These are phyloP conservation scores for Momotus momota DNA, from an alignment of 2,797 vertebrate species.

Conservation along the genomic window DNA sequence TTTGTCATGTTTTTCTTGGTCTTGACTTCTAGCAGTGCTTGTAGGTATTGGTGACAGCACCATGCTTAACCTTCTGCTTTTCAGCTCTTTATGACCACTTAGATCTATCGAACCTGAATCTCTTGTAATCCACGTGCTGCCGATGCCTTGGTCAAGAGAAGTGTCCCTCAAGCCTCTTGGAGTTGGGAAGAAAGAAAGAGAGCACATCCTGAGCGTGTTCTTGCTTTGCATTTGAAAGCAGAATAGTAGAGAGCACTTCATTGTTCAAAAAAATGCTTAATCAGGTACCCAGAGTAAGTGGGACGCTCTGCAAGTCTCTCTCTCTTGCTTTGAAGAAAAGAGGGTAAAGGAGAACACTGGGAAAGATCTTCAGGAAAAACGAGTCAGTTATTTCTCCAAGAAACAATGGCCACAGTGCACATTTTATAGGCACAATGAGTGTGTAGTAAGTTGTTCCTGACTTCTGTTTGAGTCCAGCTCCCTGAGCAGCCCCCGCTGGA, in stretches of 20 bases:
- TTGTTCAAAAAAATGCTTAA: slow-evolving; percentile 54
- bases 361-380: neutral
- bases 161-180: neutral
- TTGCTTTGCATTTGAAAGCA: slow-evolving; percentile 33
- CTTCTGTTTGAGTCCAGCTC: neutral
- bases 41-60: neutral
- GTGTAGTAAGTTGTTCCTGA: neutral
- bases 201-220: neutral
- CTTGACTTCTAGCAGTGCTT: neutral
- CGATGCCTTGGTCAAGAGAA: neutral
- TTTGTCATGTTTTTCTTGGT: neutral
- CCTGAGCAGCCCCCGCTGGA: rapidly evolving
- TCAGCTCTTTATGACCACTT: neutral
- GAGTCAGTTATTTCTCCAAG: neutral
- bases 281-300: slow-evolving; percentile 50
- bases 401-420: neutral
- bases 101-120: rapidly evolving
- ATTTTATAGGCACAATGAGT: neutral
- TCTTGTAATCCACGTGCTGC: neutral
- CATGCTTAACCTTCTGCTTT: neutral
- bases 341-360: neutral
- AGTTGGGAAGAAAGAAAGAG: neutral
- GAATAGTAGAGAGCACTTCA: neutral
- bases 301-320: neutral
- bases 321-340: neutral